Evolutionary conservation across 2,113 vertebrate genomes (phyloP), one percentile per base, ranked within the genome.

Genomic region (Tyrannus savana): DNA sequence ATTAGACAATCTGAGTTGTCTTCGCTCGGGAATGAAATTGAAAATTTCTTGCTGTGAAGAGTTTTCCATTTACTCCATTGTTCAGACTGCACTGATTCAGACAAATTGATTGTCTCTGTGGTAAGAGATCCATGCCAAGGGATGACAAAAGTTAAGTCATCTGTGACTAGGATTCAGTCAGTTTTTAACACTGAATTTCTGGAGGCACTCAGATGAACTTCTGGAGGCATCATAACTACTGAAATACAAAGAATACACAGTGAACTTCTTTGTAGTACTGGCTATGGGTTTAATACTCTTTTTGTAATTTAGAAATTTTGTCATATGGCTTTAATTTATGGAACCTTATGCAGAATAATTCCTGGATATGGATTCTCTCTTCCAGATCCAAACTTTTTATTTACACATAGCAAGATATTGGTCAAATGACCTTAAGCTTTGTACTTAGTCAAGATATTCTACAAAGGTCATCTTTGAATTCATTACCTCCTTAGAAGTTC

Each of bases 101-200:
- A 87, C 67, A 84, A 87, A 93, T 90, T 91, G 80, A 81, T 92
- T 91, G 71, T 73, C 62, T 91, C 84, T 93, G 84, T 83, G 84
- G 87, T 62, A 96, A 46, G 8, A 78, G 64, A 81, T 78, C 56
- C 55, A 41, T 83, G 84, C 78, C 84, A 96, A 93, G 41, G 23
- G 46, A 83, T 80, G 78, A 80, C 41, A 78, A 79, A 95, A 72
- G 44, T 84, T 78, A 91, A 93, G 60, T 82, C 37, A 56, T 93
- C 73, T 92, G 56, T 64, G 47, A 91, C 78, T 68, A 87, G 84
- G 71, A 95, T 87, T 67, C 66, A 82, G 39, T 13, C 31, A 84
- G 33, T 49, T 96, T 88, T 79, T 69, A 87, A 75, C 39, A 56
- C 19, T 33, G 49, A 67, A 12, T 77, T 92, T 92, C 76, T 84